phyloP scores from a whole-genome alignment of 2,113 vertebrate species.

The Apteryx owenii region DNA sequence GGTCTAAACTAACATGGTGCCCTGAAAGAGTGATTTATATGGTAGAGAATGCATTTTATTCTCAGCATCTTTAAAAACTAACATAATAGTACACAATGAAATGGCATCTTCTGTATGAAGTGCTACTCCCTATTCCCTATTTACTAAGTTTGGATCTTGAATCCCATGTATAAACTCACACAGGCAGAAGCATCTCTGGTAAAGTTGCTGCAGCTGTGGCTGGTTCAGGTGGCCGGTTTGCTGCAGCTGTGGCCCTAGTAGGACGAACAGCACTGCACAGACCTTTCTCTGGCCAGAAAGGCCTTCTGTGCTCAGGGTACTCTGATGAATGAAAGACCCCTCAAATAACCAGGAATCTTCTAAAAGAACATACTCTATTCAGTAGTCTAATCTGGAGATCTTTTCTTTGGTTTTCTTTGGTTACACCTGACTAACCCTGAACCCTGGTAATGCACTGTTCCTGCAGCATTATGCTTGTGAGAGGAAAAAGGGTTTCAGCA shows the following conservation, averaged over 20 bases:
- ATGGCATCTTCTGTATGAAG: too few relatives aligned
- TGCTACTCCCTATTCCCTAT: too few relatives aligned
- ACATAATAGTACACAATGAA: too few relatives aligned
- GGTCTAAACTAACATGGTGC: background rate
- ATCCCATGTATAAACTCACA: too few relatives aligned
- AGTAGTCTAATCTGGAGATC: background rate
- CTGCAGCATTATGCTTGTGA: background rate
- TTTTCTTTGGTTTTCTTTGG: background rate
- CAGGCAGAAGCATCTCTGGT: too few relatives aligned
- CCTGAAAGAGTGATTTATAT: background rate
- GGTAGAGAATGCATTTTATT: background rate
- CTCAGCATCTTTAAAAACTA: background rate
- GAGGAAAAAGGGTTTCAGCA: background rate
- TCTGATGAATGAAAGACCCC: too few relatives aligned
- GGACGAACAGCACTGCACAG: background rate
- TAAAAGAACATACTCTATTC: background rate
- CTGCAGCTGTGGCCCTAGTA: too few relatives aligned
- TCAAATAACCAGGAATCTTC: accelerated
- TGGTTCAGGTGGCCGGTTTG: too few relatives aligned
- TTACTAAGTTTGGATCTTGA: too few relatives aligned
- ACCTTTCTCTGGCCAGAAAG: accelerated
- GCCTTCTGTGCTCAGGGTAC: accelerated
- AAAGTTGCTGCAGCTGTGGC: background rate
- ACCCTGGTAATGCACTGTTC: background rate
- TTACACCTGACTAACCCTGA: background rate